phyloP scores from a whole-genome alignment of 2,888 invertebrate species.

The Halictus quadricinctus region DNA sequence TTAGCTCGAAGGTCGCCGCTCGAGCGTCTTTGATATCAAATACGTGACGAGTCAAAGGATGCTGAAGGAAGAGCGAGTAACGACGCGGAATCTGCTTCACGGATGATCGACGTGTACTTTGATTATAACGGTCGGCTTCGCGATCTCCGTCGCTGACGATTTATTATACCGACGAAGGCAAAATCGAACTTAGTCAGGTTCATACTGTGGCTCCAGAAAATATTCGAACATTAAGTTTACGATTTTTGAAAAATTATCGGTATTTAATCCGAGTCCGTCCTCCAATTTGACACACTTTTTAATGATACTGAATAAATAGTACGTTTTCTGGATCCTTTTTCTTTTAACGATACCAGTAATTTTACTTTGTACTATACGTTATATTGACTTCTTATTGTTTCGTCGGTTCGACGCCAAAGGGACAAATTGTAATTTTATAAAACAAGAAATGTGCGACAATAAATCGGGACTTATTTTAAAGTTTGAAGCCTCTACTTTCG shows the following conservation, averaged over 20 bases:
- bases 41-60: slow-evolving; percentile 33
- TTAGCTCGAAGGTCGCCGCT: slow-evolving; percentile 35
- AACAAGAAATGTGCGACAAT: too few species aligned
- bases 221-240: neutral
- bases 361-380: neutral
- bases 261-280: neutral
- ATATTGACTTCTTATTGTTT: too few species aligned
- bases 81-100: slow-evolving; percentile 9
- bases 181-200: neutral
- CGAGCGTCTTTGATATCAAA: slow-evolving; percentile 44
- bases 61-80: slow-evolving; percentile 12
- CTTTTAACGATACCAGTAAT: neutral
- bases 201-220: too few species aligned
- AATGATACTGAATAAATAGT: neutral
- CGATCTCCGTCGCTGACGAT: neutral
- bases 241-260: neutral
- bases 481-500: too few species aligned
- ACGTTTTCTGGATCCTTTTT: neutral
- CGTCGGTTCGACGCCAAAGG: too few species aligned
- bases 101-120: slow-evolving; percentile 4
- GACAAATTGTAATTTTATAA: too few species aligned
- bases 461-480: too few species aligned
- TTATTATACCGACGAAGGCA: neutral
- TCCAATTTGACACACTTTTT: neutral
- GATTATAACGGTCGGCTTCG: neutral